Conservation (phyloP, 2,888 invertebrate species). For the Phymatocera aterrima region DNA sequence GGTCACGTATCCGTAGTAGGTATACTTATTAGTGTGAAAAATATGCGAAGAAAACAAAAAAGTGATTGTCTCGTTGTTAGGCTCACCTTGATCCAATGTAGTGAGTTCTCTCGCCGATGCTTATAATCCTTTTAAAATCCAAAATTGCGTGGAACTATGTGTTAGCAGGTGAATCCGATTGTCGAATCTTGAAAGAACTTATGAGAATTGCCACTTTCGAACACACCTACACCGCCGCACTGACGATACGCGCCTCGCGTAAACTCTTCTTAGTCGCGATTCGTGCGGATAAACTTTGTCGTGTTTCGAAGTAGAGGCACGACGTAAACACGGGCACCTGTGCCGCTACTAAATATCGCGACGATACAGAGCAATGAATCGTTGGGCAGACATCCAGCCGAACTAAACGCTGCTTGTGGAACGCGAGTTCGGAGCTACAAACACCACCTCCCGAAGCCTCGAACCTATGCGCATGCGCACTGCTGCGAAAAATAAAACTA, state of each 20-base stretch:
- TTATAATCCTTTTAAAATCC: slow-evolving; percentile 14
- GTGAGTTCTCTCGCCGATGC: background rate
- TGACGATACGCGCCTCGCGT: background rate
- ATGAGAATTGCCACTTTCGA: background rate
- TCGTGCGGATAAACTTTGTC: background rate
- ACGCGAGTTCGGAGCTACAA: background rate
- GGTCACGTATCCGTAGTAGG: background rate
- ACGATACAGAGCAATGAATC: slow-evolving; percentile 14
- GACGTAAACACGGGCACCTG: slow-evolving; percentile 40
- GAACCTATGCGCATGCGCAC: slow-evolving; percentile 14
- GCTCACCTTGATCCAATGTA: slow-evolving; percentile 30
- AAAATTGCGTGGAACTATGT: background rate
- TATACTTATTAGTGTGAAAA: background rate
- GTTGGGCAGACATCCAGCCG: slow-evolving; percentile 29
- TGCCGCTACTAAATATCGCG: background rate
- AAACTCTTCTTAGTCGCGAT: background rate
- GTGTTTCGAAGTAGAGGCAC: slow-evolving; percentile 23
- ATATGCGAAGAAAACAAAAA: background rate
- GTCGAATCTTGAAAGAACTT: background rate
- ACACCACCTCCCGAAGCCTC: background rate
- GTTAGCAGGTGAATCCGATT: background rate
- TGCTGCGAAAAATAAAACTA: slow-evolving; percentile 21
- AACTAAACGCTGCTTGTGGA: slow-evolving; percentile 19
- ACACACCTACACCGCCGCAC: slow-evolving; percentile 1
- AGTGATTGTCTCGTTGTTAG: background rate